phyloP scores from a whole-genome alignment of 2,797 vertebrate species.

The Lophius americanus region DNA sequence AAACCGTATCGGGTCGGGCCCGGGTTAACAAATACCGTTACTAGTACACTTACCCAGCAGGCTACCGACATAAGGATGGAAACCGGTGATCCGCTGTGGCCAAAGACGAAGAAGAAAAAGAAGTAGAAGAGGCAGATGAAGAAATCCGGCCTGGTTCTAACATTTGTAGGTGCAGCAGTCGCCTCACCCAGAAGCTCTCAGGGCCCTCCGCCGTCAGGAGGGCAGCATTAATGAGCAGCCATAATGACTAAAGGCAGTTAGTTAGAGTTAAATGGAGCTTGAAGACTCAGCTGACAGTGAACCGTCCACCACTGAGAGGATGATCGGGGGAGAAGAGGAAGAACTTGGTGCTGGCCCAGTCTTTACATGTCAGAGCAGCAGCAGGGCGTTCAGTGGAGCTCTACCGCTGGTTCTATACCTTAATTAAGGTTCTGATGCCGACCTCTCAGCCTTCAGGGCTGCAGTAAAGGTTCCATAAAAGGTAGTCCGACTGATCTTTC shows the following conservation, averaged over 20 bases:
- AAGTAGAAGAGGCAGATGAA: constrained; percentile 16
- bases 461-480: constrained; percentile 1
- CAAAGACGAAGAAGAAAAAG: too few relatives aligned
- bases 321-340: constrained; percentile 55
- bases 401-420: constrained; percentile 9
- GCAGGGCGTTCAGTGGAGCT: constrained; percentile 12
- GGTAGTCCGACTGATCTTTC: neutral
- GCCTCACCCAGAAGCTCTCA: constrained; percentile 51
- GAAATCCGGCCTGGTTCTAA: constrained; percentile 16
- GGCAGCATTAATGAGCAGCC: constrained; percentile 69
- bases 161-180: constrained; percentile 37
- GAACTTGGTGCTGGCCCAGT: constrained; percentile 50
- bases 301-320: constrained; percentile 59
- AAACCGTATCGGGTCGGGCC: too few relatives aligned
- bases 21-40: too few relatives aligned
- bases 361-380: constrained; percentile 47
- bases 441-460: constrained; percentile 3
- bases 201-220: constrained; percentile 52
- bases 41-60: too few relatives aligned
- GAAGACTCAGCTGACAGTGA: constrained; percentile 76
- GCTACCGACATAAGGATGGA: too few relatives aligned
- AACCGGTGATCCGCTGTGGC: too few relatives aligned
- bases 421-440: constrained; percentile 26
- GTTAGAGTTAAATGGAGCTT: constrained; percentile 78
- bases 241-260: constrained; percentile 78